Percentiles rank a stretch among this genome's conserved stretches.
Conservation (phyloP, 2,113 vertebrate genomes). For the Mola mola region DNA sequence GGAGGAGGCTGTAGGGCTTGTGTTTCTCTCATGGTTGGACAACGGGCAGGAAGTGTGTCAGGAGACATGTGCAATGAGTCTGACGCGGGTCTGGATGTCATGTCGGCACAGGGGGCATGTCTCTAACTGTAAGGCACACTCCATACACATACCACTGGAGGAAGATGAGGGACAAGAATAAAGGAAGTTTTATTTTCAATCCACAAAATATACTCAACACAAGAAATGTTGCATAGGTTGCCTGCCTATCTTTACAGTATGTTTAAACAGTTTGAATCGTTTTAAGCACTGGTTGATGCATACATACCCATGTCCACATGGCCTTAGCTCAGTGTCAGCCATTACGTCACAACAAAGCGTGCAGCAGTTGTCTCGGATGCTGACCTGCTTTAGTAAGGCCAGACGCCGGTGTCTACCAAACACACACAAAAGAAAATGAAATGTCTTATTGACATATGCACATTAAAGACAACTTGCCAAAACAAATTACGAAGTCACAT, state of each 20-base stretch:
- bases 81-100: constrained; percentile 96
- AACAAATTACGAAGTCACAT: no score
- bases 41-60: constrained; percentile 83
- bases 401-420: constrained; percentile 90
- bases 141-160: constrained; percentile 96
- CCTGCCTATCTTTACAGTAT: no score
- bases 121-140: constrained; percentile 99
- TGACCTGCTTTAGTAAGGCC: constrained; percentile 97
- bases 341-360: constrained; percentile 97
- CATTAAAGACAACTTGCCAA: not conserved
- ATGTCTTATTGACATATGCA: not conserved
- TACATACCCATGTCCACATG: constrained; percentile 94
- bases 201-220: not conserved
- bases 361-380: constrained; percentile 98
- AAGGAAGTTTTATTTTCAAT: not conserved
- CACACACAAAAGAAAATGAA: constrained; percentile 17
- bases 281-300: not conserved
- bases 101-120: constrained; percentile 98
- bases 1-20: constrained; percentile 50
- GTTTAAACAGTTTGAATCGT: not conserved
- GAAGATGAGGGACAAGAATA: constrained; percentile 1
- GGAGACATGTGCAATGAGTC: constrained; percentile 98
- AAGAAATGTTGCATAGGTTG: not conserved
- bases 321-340: constrained; percentile 96
- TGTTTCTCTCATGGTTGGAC: constrained; percentile 51